Evolutionary conservation across 2,888 invertebrate species (phyloP).

Genomic region (Pterostichus madidus): DNA sequence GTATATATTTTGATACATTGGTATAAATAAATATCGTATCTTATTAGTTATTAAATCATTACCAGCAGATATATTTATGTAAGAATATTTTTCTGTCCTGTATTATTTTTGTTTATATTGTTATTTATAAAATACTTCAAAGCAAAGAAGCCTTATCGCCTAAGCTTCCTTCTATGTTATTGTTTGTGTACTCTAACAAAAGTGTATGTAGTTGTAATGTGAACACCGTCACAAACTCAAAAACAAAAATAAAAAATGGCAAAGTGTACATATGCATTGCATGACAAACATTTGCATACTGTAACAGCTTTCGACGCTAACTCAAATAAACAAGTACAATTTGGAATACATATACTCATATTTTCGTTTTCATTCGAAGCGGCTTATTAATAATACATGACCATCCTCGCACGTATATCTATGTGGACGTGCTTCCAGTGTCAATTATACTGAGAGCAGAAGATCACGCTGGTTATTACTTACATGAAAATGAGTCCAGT

Average conservation of each 20-base stretch:
- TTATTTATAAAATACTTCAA: no score
- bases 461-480: conserved; percentile 36
- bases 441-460: background rate
- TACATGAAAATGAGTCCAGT: conserved; percentile 1
- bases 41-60: no score
- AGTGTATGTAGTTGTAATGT: no score
- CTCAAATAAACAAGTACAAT: conserved; percentile 41
- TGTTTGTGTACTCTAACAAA: no score
- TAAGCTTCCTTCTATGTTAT: no score
- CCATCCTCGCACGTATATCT: conserved; percentile 14
- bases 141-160: no score
- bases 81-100: no score
- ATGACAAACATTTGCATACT: conserved; percentile 36
- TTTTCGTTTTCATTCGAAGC: conserved; percentile 45
- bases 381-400: conserved; percentile 45
- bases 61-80: no score
- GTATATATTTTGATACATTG: no score
- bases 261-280: conserved; percentile 7
- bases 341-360: conserved; percentile 15
- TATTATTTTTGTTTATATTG: no score
- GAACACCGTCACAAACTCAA: no score
- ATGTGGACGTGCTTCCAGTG: conserved; percentile 15
- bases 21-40: no score
- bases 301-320: conserved; percentile 24
- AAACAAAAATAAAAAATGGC: conserved; percentile 12